Evolutionary conservation across 2,113 vertebrate species (phyloP).

Genomic region (Syrmaticus mikado): DNA sequence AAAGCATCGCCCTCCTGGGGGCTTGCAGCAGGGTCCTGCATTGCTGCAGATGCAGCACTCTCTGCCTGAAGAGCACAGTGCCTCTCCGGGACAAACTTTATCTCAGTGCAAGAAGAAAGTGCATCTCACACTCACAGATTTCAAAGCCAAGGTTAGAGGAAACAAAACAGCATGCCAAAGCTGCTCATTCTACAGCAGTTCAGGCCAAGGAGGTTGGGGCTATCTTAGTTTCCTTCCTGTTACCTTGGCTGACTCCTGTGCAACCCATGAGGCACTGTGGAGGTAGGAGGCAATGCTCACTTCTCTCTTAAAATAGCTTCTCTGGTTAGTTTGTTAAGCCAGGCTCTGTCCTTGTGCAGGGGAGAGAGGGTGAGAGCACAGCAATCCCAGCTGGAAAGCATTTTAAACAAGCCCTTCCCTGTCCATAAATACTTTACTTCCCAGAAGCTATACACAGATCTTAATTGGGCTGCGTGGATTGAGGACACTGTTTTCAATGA

Average conservation of each 20-base stretch:
- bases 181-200: not conserved
- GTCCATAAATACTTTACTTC: not conserved
- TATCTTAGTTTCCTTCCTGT: not conserved
- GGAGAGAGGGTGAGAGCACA: not conserved
- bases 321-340: not conserved
- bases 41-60: not conserved
- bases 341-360: not conserved
- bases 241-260: slow-evolving; percentile 40
- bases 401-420: not conserved
- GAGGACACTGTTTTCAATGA: not conserved
- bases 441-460: not conserved
- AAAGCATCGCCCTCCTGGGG: not conserved
- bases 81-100: not conserved
- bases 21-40: too few relatives aligned
- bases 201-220: not conserved
- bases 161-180: not conserved
- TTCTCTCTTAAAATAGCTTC: slow-evolving; percentile 26
- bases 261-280: not conserved
- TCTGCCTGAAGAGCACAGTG: not conserved
- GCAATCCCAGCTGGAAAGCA: not conserved
- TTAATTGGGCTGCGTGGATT: not conserved
- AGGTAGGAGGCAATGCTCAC: not conserved
- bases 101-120: not conserved
- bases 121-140: not conserved
- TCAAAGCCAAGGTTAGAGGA: not conserved